phyloP scores from a whole-genome alignment of 2,797 vertebrate species.

The Nyctalus aviator region DNA sequence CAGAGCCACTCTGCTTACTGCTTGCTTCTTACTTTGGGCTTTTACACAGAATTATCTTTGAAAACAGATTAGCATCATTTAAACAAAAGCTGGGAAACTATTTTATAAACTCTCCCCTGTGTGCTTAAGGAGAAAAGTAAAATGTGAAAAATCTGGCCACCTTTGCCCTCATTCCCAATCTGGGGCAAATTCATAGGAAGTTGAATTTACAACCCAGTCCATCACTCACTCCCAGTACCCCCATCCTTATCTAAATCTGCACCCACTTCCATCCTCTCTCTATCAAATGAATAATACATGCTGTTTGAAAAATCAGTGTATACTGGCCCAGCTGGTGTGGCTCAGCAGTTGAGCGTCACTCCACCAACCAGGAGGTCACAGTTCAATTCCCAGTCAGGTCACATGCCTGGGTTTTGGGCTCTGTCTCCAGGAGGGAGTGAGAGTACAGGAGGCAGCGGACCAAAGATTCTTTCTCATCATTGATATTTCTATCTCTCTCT shows the following conservation, averaged over 20 bases:
- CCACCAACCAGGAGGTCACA: too few species aligned
- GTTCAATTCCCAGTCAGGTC: too few species aligned
- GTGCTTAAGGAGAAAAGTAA: not conserved
- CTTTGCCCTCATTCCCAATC: not conserved
- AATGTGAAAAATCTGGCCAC: not conserved
- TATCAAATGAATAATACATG: not conserved
- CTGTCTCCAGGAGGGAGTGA: too few species aligned
- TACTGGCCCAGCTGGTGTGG: too few species aligned
- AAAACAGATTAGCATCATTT: not conserved
- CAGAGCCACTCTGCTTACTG: not conserved
- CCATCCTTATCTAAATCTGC: not conserved
- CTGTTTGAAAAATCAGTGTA: not conserved
- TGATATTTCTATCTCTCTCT: too few species aligned
- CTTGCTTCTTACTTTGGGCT: not conserved
- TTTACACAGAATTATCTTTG: slow-evolving; percentile 13
- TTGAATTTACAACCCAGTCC: not conserved
- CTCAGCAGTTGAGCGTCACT: too few species aligned
- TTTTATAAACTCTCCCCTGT: not conserved
- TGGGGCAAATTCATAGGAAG: not conserved
- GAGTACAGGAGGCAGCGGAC: too few species aligned
- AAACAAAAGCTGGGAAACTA: not conserved
- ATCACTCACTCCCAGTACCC: not conserved
- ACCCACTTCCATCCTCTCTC: not conserved
- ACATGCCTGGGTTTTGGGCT: too few species aligned
- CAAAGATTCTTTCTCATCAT: too few species aligned